Conservation (phyloP, 2,888 invertebrate genomes). For the Ypsolopha sequella region DNA sequence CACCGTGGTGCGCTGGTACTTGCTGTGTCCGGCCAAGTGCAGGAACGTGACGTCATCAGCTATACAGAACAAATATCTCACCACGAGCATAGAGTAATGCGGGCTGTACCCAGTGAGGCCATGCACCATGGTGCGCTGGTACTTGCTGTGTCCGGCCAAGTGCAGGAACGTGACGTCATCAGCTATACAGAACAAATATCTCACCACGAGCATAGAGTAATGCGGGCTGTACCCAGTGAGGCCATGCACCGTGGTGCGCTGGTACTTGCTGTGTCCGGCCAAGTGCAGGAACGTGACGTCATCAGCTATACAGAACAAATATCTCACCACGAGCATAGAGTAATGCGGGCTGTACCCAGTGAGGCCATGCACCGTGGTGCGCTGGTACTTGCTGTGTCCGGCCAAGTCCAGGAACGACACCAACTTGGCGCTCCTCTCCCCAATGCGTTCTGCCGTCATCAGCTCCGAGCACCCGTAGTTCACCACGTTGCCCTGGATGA, state of each 20-base stretch:
- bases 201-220: slow-evolving; percentile 57
- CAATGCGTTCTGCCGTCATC: slow-evolving; percentile 94
- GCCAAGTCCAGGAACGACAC: slow-evolving; percentile 97
- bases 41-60: no score
- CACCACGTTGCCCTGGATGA: slow-evolving; percentile 80
- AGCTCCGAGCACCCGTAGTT: slow-evolving; percentile 91
- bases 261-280: slow-evolving; percentile 16
- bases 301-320: no score
- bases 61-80: no score
- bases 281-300: no score
- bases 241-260: slow-evolving; percentile 95
- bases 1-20: no score
- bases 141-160: no score
- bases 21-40: no score
- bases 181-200: slow-evolving; percentile 13
- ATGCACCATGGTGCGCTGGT: no score
- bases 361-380: slow-evolving; percentile 94
- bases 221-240: slow-evolving; percentile 31
- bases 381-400: slow-evolving; percentile 95
- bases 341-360: slow-evolving; percentile 94
- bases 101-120: no score
- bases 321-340: slow-evolving; percentile 42
- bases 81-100: no score
- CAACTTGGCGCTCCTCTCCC: slow-evolving; percentile 91
- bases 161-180: no score